phyloP scores from a whole-genome alignment of 35 echinoderm and acorn worm species.

The Patiria miniata region DNA sequence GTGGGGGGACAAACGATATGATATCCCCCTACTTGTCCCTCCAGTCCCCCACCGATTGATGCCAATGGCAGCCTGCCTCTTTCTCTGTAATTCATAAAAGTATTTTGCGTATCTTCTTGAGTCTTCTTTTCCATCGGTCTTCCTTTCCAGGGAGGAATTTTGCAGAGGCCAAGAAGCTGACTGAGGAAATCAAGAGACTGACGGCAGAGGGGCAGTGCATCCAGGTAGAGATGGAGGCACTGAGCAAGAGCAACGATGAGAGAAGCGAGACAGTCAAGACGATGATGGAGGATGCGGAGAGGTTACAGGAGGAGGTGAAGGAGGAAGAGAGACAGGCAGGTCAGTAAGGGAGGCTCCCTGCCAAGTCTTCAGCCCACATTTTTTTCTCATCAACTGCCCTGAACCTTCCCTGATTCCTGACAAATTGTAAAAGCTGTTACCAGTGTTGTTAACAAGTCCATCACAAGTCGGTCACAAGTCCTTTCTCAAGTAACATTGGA shows the following conservation, averaged over 20 bases:
- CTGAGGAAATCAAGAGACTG: slow-evolving; percentile 38
- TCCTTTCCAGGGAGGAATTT: slow-evolving; percentile 36
- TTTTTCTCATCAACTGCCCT: background rate
- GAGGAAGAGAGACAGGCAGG: slow-evolving; percentile 1
- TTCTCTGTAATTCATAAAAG: background rate
- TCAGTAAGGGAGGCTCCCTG: background rate
- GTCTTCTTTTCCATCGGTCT: no score
- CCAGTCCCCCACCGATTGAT: no score
- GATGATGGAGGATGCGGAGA: slow-evolving; percentile 2
- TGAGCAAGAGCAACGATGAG: slow-evolving; percentile 20
- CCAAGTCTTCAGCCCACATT: background rate
- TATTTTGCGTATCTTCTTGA: background rate
- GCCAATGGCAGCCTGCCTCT: background rate
- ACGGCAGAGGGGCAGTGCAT: slow-evolving; percentile 35
- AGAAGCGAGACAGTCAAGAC: background rate
- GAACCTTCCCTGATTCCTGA: background rate
- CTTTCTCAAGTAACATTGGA: background rate
- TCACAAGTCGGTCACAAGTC: background rate
- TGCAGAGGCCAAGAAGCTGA: slow-evolving; percentile 38
- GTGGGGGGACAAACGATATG: no score
- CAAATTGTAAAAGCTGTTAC: background rate
- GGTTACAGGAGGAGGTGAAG: background rate
- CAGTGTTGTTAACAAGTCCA: background rate
- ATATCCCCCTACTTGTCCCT: no score
- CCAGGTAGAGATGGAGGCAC: slow-evolving; percentile 31